Base-by-base conservation (phyloP, 1,140 invertebrate species). In the Orussus abietinus region DNA sequence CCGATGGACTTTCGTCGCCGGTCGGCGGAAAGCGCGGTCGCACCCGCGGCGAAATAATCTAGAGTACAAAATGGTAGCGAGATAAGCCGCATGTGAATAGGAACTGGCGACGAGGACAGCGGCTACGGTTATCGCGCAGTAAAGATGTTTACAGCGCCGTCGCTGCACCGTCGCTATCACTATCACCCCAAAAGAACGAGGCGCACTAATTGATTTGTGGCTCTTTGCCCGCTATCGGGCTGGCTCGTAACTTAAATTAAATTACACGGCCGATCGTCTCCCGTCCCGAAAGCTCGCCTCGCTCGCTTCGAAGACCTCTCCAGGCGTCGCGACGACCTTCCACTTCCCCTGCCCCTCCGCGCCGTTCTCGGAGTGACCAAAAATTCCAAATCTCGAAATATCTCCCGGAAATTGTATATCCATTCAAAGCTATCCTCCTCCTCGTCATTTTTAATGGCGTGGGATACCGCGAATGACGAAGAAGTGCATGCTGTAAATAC, bases 111-210 rank as follows among this genome's bases (percentile, higher is more conserved):
- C 7, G 4, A 21, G 42, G 32, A 36, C 31, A 22, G 34, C 37
- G 38, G 41, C 38, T 42, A 47, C 29, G 59, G 42, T 62, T 68
- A 68, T 68, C 65, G 59, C 53, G 57, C 64, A 65, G 59, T 66
- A 65, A 66, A 68, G 65, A 68, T 68, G 64, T 68, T 68, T 65
- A 68, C 64, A 66, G 58, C 59, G 42, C 47, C 49, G n/a, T n/a
- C 48, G 46, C 52, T 46, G 55, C 55, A 47, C 53, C 55, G 53
- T 43, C 57, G 51, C 58, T 63, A 62, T 64, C 60, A 57, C 55
- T 62, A 66, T 61, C 58, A 49, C 45, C 34, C 44, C 42, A 47
- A 60, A 62, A 64, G 50, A 60, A 51, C 51, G 45, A 52, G 38
- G 44, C 47, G 54, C 56, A 62, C 57, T 68, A 68, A 68, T 68